Conservation (phyloP, 2,113 vertebrate species). For the Nothoprocta pentlandii region DNA sequence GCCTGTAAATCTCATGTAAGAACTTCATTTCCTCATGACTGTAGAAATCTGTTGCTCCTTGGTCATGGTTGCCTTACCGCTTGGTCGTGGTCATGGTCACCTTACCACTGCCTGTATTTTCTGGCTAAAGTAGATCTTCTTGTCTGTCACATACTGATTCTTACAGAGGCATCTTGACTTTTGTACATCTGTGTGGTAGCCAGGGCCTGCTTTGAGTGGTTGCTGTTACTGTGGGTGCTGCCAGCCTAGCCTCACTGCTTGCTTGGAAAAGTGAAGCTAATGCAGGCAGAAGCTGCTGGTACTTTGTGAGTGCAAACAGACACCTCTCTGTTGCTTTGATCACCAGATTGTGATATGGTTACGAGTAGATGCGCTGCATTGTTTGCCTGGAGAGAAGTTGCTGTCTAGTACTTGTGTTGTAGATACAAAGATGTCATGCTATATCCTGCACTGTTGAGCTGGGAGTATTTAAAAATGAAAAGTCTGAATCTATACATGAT, state of each 20-base stretch:
- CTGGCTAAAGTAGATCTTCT: background rate
- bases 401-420: background rate
- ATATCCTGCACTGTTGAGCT: background rate
- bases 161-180: background rate
- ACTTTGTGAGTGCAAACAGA: background rate
- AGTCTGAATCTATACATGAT: background rate
- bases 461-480: background rate
- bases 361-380: background rate
- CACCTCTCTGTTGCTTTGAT: background rate
- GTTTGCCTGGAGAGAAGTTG: background rate
- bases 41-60: background rate
- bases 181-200: background rate
- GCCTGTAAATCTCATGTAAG: background rate
- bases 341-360: background rate
- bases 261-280: background rate
- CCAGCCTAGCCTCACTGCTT: background rate
- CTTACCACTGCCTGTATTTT: background rate
- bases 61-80: background rate
- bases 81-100: background rate
- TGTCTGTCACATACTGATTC: background rate
- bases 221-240: background rate
- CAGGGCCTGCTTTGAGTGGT: background rate
- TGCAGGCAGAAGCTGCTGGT: background rate
- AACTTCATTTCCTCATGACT: background rate
- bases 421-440: background rate